Evolutionary conservation across 2,888 invertebrate species (phyloP).

Genomic region (Polydrusus pterygomalis): DNA sequence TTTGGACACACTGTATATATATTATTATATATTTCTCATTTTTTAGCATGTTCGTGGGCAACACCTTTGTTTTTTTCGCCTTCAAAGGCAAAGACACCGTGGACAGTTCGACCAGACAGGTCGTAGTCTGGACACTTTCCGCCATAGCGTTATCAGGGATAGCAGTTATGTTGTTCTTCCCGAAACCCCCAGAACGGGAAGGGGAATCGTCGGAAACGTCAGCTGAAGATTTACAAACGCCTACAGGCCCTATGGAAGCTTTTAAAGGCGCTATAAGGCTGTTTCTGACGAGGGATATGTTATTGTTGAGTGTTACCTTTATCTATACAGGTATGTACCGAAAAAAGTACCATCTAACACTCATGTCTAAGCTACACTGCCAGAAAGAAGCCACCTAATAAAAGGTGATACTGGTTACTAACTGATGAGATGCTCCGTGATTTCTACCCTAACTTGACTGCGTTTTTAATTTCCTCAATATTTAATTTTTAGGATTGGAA

Average conservation of each 20-base stretch:
- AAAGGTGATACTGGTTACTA: too few relatives aligned
- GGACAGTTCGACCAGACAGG: slow-evolving; percentile 80
- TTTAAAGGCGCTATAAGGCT: slow-evolving; percentile 84
- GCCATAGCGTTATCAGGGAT: slow-evolving; percentile 83
- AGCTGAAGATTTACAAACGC: slow-evolving; percentile 68
- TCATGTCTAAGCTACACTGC: too few relatives aligned
- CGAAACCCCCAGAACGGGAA: slow-evolving; percentile 70
- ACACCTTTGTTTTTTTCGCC: slow-evolving; percentile 93
- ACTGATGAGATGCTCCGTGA: too few relatives aligned
- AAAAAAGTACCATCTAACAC: too few relatives aligned
- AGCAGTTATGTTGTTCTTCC: slow-evolving; percentile 78
- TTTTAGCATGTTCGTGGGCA: slow-evolving; percentile 93
- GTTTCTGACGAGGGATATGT: slow-evolving; percentile 88
- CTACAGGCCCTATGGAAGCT: slow-evolving; percentile 79
- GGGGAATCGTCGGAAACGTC: slow-evolving; percentile 66
- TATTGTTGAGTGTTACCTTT: slow-evolving; percentile 88
- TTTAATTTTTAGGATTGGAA: slow-evolving; percentile 81
- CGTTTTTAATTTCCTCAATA: too few relatives aligned
- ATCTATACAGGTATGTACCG: slow-evolving; percentile 86
- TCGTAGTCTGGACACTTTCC: slow-evolving; percentile 89
- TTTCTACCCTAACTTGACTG: too few relatives aligned
- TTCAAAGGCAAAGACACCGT: slow-evolving; percentile 89
- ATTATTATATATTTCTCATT: slow-evolving; percentile 46
- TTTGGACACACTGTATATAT: not conserved
- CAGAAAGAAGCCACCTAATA: too few relatives aligned